Conservation (phyloP, 2,888 invertebrate genomes). For the Eilema depressum region DNA sequence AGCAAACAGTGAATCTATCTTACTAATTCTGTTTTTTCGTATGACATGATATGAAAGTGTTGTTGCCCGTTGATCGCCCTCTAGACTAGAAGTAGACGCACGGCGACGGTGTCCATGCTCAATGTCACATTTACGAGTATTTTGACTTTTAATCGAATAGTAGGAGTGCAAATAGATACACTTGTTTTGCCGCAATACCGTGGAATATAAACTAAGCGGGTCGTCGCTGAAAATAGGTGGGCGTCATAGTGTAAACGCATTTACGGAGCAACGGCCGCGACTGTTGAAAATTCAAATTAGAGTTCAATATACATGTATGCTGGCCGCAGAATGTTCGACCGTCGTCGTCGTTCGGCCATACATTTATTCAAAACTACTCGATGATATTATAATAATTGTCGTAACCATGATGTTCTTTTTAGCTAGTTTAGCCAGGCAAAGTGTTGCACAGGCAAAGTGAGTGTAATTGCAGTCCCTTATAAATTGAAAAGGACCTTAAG, state of each 20-base stretch:
- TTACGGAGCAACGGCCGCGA: conserved; percentile 71
- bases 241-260: conserved; percentile 71
- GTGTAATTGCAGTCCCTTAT: no score
- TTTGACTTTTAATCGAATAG: conserved; percentile 47
- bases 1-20: conserved; percentile 33
- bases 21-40: conserved; percentile 23
- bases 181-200: conserved; percentile 66
- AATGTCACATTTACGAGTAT: conserved; percentile 64
- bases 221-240: conserved; percentile 77
- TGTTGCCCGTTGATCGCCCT: conserved; percentile 49
- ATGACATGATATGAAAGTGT: conserved; percentile 27
- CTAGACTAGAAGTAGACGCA: conserved; percentile 40
- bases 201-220: conserved; percentile 71
- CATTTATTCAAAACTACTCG: conserved; percentile 31
- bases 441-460: no score
- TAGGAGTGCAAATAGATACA: conserved; percentile 39
- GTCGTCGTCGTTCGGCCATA: conserved; percentile 16
- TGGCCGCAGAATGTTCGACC: conserved; percentile 35
- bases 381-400: conserved; percentile 7
- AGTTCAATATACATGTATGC: conserved; percentile 51
- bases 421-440: no score
- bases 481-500: background rate
- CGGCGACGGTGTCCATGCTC: conserved; percentile 43
- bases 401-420: background rate
- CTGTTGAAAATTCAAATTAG: conserved; percentile 62